Evolutionary conservation across 1,140 invertebrate genomes (phyloP), one percentile per base, ranked within the genome.

Genomic region (Zaprionus ornatus): DNA sequence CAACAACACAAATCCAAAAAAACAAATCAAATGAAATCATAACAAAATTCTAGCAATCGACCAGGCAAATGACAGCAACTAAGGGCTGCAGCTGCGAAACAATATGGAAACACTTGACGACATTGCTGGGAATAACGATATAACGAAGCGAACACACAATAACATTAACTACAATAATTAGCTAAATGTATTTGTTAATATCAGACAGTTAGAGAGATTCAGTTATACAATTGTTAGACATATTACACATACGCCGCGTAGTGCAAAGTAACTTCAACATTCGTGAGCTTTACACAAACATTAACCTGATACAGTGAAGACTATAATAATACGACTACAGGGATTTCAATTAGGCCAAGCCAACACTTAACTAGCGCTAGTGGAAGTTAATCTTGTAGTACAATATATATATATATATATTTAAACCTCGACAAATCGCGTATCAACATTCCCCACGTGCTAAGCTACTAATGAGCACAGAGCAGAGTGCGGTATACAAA

Each of bases 11-110:
- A 62, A 57, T 52, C 50, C 61, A 63, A 59, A 72, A 74, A 45
- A 19, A 74, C 13, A 15, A 45, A 45, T 45, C 2, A 17, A 45
- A 45, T 45, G 3, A 40, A 40, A 45, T 37, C 35, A 37, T 54
- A 68, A 64, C 35, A 72, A 77, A 45, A 77, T 70, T 77, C 42
- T 84, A 87, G 84, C 77, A 25, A 67, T 50, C 66, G 63, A 19
- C 54, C n/a, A 73, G 55, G 78, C 82, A 79, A 73, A 48, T 42
- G 66, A 59, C 75, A 74, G 50, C 68, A 78, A 78, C 79, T 85
- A 88, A 72, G 63, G 61, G 52, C 79, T 35, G 23, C 55, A 69
- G 75, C 66, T 63, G 68, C 60, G 61, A 67, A 45, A 67, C 77
- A 50, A 71, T 67, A 62, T 54, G 77, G 74, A 76, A 66, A 62